These are phyloP conservation scores for Chymomyza fuscimana DNA, from an alignment of 2,888 invertebrate genomes.

Conservation along the genomic window DNA sequence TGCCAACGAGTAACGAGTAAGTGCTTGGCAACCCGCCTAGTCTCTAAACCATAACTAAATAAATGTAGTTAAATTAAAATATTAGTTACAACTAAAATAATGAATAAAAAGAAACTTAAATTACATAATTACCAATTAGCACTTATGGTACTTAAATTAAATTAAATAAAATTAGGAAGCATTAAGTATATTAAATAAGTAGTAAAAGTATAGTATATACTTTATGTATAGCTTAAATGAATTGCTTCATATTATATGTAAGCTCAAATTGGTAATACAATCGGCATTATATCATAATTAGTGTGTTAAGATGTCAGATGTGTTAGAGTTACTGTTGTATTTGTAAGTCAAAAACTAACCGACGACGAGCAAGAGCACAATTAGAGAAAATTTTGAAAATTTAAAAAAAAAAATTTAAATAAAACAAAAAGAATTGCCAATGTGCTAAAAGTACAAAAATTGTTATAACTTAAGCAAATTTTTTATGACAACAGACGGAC, in stretches of 20 bases:
- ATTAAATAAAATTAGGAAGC: slow-evolving; percentile 3
- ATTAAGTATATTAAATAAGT: not conserved
- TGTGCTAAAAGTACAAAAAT: not conserved
- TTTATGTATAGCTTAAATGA: not conserved
- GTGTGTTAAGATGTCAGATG: not conserved
- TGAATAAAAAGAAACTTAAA: not conserved
- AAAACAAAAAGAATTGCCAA: not conserved
- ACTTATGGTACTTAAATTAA: slow-evolving; percentile 6
- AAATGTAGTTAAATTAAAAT: slow-evolving; percentile 11
- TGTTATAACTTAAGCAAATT: not conserved
- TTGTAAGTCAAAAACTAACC: not conserved
- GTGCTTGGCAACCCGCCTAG: slow-evolving; percentile 15
- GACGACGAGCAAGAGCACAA: not conserved
- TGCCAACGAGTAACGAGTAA: not conserved
- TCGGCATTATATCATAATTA: not conserved
- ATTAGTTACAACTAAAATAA: slow-evolving; percentile 60
- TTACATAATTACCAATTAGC: slow-evolving; percentile 55
- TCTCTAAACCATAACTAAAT: slow-evolving; percentile 3
- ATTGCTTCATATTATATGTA: not conserved
- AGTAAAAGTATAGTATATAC: not conserved
- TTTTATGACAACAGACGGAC: not conserved
- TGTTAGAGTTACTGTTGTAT: not conserved
- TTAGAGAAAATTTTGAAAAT: not conserved
- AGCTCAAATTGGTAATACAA: not conserved
- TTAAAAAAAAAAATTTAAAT: not conserved